Evolutionary conservation across 2,797 vertebrate species (phyloP).

Genomic region (Anolis apletophallus): DNA sequence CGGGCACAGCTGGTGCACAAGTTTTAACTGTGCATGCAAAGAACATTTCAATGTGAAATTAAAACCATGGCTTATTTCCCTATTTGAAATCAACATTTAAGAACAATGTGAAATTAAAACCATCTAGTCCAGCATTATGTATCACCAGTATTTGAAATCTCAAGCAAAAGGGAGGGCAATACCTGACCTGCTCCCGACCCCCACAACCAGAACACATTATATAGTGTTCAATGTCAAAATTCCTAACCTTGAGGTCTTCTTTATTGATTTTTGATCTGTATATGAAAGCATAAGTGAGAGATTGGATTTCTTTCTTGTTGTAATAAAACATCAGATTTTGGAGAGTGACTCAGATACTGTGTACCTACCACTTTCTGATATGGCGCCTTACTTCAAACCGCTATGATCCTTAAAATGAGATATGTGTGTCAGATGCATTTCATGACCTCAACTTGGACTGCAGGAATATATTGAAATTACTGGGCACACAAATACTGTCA

Average conservation of each 20-base stretch:
- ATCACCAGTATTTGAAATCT: no score
- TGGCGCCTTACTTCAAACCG: conserved; percentile 3
- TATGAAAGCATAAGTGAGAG: background rate
- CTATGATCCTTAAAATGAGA: background rate
- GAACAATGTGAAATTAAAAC: no score
- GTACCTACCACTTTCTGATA: background rate
- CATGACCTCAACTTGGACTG: background rate
- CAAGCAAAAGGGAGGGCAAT: no score
- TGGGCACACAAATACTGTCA: background rate
- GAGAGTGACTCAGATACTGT: background rate
- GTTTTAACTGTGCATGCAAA: no score
- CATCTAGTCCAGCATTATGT: no score
- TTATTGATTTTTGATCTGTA: background rate
- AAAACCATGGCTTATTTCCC: conserved; percentile 51
- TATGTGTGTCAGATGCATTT: background rate
- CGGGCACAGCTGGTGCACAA: no score
- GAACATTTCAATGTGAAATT: conserved; percentile 59
- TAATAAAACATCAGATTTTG: background rate
- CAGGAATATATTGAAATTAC: background rate
- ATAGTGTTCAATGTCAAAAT: background rate
- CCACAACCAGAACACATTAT: no score
- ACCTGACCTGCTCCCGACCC: no score
- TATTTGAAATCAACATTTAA: background rate
- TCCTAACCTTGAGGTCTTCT: conserved; percentile 1
- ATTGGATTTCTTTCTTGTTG: background rate